These are phyloP conservation scores for Melanogrammus aeglefinus DNA, from an alignment of 2,797 vertebrate genomes.

Conservation along the genomic window DNA sequence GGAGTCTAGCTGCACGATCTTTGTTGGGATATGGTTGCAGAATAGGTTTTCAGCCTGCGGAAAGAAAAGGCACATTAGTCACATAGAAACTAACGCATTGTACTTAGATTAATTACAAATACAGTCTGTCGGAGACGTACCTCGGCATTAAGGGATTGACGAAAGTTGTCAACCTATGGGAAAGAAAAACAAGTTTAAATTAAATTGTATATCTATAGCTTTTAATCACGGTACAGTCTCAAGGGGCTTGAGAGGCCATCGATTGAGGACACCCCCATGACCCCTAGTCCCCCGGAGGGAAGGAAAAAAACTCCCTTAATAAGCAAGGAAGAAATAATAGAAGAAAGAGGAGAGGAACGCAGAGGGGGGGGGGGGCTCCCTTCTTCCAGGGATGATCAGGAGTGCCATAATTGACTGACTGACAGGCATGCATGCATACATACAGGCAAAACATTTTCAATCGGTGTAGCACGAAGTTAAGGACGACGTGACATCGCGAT, in stretches of 20 bases:
- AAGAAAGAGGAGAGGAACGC: neutral
- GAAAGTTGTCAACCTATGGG: constrained; percentile 69
- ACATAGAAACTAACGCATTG: neutral
- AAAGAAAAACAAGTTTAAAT: neutral
- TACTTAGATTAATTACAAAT: neutral
- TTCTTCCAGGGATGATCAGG: no score
- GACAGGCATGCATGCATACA: no score
- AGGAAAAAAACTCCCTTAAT: no score
- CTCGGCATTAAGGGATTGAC: constrained; percentile 58
- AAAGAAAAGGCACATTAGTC: neutral
- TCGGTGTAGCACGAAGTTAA: neutral
- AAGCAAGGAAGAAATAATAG: neutral
- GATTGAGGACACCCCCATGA: no score
- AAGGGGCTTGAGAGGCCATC: no score
- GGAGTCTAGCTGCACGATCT: constrained; percentile 76
- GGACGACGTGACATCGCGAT: neutral
- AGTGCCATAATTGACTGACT: no score
- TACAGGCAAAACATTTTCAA: no score
- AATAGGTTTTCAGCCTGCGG: constrained; percentile 81
- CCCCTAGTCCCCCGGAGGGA: no score
- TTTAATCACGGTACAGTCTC: no score
- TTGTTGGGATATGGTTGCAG: constrained; percentile 75
- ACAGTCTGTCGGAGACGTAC: constrained; percentile 38
- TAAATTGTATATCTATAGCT: no score
- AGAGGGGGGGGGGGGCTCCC: no score